Percentiles rank a stretch among this genome's conserved stretches.
Evolutionary conservation across 2,797 vertebrate genomes (phyloP).

Genomic region (Argya squamiceps): DNA sequence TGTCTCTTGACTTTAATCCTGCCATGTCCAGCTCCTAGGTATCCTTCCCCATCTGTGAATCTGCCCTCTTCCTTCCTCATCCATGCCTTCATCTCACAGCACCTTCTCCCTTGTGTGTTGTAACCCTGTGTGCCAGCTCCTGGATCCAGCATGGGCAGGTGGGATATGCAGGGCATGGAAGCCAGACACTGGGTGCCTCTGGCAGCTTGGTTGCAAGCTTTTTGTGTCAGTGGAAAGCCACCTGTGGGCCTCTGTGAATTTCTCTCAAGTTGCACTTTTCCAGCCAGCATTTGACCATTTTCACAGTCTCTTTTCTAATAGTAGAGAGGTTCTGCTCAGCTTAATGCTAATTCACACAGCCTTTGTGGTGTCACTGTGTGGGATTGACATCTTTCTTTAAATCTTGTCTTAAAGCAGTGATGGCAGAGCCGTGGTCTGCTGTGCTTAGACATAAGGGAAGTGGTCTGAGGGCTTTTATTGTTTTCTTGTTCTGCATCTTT

Average conservation of each 20-base stretch:
- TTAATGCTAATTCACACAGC: neutral
- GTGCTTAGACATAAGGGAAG: neutral
- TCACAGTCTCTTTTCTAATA: neutral
- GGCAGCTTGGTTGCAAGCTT: neutral
- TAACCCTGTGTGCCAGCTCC: neutral
- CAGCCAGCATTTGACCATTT: neutral
- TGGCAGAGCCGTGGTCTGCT: neutral
- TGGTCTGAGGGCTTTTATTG: neutral
- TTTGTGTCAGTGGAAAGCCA: neutral
- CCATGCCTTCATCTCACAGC: neutral
- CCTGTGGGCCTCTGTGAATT: neutral
- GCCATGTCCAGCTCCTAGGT: neutral
- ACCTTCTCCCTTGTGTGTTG: neutral
- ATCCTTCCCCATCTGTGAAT: neutral
- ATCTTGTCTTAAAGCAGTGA: neutral
- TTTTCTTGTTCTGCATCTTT: neutral
- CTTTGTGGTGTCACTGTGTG: neutral
- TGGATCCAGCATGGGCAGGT: neutral
- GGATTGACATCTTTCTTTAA: neutral
- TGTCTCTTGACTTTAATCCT: neutral
- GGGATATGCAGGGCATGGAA: neutral
- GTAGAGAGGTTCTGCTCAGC: neutral
- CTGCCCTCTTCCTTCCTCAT: neutral
- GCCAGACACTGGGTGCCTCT: accelerated
- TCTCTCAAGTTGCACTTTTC: neutral